Conservation (phyloP, 2,797 vertebrate species). For the Coregonus suidteri region DNA sequence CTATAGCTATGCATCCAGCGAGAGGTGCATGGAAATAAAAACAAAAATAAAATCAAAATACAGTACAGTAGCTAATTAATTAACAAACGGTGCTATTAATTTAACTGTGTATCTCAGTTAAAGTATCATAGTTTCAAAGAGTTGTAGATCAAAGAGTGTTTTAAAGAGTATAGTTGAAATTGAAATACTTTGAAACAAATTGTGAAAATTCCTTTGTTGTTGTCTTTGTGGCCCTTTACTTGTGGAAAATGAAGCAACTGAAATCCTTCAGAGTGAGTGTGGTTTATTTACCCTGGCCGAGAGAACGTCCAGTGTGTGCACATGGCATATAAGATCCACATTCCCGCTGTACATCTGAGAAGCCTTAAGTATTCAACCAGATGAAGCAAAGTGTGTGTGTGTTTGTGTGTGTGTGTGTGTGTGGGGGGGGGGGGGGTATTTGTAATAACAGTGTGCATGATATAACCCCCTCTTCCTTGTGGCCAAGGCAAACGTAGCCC, state of each 20-base stretch:
- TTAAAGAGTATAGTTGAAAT: not conserved
- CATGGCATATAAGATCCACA: slow-evolving; percentile 57
- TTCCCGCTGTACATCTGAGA: slow-evolving; percentile 65
- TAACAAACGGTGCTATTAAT: not conserved
- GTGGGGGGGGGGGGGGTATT: not conserved
- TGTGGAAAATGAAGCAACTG: slow-evolving; percentile 57
- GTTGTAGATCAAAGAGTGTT: not conserved
- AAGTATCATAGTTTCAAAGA: not conserved
- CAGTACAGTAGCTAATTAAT: not conserved
- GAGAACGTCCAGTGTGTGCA: slow-evolving; percentile 36
- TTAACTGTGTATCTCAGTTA: not conserved
- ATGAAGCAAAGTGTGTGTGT: slow-evolving; percentile 55
- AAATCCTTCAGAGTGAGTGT: slow-evolving; percentile 40
- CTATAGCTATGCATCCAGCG: not conserved
- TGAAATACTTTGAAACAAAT: not conserved
- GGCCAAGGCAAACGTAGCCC: not conserved
- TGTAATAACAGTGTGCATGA: slow-evolving; percentile 15
- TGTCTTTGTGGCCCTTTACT: slow-evolving; percentile 64
- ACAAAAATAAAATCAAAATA: not conserved
- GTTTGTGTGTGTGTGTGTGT: not conserved
- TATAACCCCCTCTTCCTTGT: not conserved
- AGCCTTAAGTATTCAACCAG: slow-evolving; percentile 68
- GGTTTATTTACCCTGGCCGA: slow-evolving; percentile 70
- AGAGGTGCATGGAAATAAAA: not conserved
- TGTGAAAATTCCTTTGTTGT: slow-evolving; percentile 36